A percentile compares a stretch with the other conserved stretches of the same genome.
These are phyloP conservation scores for mouse (Mus musculus) DNA, from an alignment of 2,113 vertebrate species.

Conservation along the genomic window GRCm39 chr9:86244501-86245000, in stretches of 20 bases:
- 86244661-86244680: background rate
- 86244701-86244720: background rate
- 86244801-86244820: background rate
- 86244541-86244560: background rate
- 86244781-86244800: background rate
- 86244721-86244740: background rate
- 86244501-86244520: fast-evolving
- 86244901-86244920: background rate
- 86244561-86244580: background rate
- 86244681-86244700: background rate
- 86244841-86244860: background rate
- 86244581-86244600: background rate
- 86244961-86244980: background rate
- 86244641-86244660: background rate
- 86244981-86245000: background rate
- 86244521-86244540: constrained; percentile 1
- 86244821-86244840: background rate
- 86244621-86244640: background rate
- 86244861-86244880: background rate
- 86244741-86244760: background rate
- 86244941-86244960: background rate
- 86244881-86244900: background rate
- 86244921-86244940: background rate
- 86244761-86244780: background rate
- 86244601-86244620: constrained; percentile 30